Percentiles rank a stretch among this genome's conserved stretches.
These are phyloP conservation scores for Chlorocebus sabaeus DNA, from an alignment of 2,113 vertebrate genomes.

Conservation along the genomic window DNA sequence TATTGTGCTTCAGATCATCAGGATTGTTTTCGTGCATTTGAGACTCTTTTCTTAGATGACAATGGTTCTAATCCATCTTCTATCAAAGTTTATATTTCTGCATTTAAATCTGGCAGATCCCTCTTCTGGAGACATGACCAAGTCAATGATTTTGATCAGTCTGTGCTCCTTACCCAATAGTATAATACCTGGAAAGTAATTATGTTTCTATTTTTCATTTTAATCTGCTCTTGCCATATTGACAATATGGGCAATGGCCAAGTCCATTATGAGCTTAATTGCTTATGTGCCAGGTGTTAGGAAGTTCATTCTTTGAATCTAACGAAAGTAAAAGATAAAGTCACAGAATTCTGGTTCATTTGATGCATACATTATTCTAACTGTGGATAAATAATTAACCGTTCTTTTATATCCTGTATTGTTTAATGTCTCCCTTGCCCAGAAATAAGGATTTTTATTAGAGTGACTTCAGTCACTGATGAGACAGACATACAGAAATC, in stretches of 20 bases:
- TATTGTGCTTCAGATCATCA: neutral
- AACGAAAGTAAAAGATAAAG: neutral
- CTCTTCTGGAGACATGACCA: neutral
- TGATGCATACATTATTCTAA: neutral
- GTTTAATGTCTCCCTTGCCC: neutral
- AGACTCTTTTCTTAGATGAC: neutral
- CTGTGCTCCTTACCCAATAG: neutral
- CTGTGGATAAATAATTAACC: neutral
- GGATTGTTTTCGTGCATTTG: neutral
- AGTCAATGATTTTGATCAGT: conserved; percentile 29
- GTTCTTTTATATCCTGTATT: neutral
- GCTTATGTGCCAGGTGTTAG: neutral
- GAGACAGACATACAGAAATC: neutral
- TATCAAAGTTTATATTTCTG: neutral
- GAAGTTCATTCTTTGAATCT: neutral
- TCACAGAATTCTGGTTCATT: neutral
- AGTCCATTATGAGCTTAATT: neutral
- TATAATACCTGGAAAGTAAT: neutral
- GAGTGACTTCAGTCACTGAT: neutral
- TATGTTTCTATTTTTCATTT: conserved; percentile 28
- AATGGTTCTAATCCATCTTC: neutral
- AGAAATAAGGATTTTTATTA: neutral
- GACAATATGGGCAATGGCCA: neutral
- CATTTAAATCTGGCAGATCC: neutral
- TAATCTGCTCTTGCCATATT: neutral